A percentile compares a stretch with the other conserved stretches of the same genome.
These are phyloP conservation scores for Danionella dracula DNA, from an alignment of 2,797 vertebrate species.

Conservation along the genomic window DNA sequence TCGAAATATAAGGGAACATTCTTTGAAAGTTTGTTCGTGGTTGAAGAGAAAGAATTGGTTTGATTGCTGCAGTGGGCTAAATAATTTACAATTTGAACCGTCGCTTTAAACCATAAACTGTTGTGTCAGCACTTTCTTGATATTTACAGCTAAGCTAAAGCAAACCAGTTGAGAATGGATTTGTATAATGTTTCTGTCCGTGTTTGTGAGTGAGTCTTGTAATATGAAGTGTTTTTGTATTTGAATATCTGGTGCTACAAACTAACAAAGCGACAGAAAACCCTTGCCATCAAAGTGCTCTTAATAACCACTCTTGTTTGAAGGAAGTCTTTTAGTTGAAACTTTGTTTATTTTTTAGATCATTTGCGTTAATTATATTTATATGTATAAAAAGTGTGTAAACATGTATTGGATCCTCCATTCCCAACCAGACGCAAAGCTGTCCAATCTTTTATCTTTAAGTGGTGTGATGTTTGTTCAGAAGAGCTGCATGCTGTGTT, in stretches of 20 bases:
- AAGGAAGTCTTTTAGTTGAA: not conserved
- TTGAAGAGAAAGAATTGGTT: no score
- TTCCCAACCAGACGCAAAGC: not conserved
- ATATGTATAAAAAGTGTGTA: not conserved
- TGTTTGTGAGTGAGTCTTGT: constrained; percentile 24
- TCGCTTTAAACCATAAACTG: not conserved
- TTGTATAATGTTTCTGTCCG: constrained; percentile 1
- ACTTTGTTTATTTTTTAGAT: not conserved
- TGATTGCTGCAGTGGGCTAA: no score
- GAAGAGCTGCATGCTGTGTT: not conserved
- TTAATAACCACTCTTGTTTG: constrained; percentile 29
- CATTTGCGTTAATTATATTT: not conserved
- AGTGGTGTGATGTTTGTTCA: not conserved
- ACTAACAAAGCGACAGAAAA: constrained; percentile 35
- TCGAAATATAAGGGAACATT: no score
- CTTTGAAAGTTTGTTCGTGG: no score
- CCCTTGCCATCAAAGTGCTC: constrained; percentile 56
- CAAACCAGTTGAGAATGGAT: no score
- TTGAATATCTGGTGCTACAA: constrained; percentile 62
- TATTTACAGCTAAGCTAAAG: not conserved
- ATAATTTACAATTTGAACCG: no score
- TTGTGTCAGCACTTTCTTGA: constrained; percentile 1
- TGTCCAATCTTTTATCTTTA: not conserved
- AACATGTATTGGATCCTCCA: not conserved
- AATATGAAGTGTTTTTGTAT: constrained; percentile 44